Base-by-base conservation (phyloP, 2,888 invertebrate genomes). In the Slavum lentiscoides region DNA sequence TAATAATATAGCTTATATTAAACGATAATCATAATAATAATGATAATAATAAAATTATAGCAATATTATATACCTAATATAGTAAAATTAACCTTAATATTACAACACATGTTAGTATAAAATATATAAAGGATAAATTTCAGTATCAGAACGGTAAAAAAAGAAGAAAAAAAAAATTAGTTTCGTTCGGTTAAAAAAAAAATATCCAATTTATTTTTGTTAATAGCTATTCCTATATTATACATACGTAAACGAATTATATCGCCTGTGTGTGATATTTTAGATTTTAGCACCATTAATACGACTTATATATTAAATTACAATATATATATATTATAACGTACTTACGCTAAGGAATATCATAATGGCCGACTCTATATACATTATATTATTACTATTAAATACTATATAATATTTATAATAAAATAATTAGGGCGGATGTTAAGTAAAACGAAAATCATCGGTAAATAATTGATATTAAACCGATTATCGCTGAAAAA, bases 281-380 rank as follows among this genome's bases (percentile, higher is more conserved):
- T 30, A 19, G 55, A 49, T 76, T 76, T 76, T 76, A 76, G 75
- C 75, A 76, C 75, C 75, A 76, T 68, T 23, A 59, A 68, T 30
- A 76, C 58, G 30, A 68, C 59, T 59, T 68, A 68, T n/a, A 66
- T 53, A 76, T 39, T 59, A 69, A 30, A 69, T 1, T 30, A 30
- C 4, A n/a, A 30, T 30, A 30, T 6, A 39, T 15, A 53, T 58
- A 70, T 49, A 21, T 13, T 43, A 43, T 68, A n/a, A 19, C 19
- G n/a, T 69, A 70, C 58, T 59, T 19, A 19, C 23, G 13, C 5
- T 23, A 43, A 58, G 6, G 58, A 58, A 67, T 55, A 67, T 17
- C 58, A 19, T 43, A 75, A 58, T 64, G 21, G 55, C 17, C 11
- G 49, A 30, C 7, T 30, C 1, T 30, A 30, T 30, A 39, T 66